Conservation (phyloP, 2,797 vertebrate genomes). For the Argya squamiceps region DNA sequence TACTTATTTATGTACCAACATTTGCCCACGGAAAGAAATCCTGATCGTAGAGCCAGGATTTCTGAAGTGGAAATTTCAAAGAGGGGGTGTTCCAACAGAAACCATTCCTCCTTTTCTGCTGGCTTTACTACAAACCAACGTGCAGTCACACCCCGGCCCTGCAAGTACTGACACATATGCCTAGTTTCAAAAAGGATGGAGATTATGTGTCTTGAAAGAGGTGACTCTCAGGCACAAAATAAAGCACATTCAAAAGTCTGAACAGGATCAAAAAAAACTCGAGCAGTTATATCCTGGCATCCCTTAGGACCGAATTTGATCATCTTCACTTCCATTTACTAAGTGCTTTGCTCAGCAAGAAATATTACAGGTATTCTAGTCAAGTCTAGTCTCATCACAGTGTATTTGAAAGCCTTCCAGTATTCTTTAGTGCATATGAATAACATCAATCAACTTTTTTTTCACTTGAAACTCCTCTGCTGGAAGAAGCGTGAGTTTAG, state of each 20-base stretch:
- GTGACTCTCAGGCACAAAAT: neutral
- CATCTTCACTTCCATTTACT: constrained; percentile 17
- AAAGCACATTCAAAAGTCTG: neutral
- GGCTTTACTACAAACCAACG: constrained; percentile 25
- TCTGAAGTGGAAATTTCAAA: constrained; percentile 46
- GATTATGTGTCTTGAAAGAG: neutral
- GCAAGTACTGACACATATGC: constrained; percentile 7
- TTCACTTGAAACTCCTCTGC: neutral
- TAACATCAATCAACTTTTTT: constrained; percentile 36
- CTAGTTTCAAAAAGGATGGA: constrained; percentile 11
- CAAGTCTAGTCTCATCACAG: neutral
- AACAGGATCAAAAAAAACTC: constrained; percentile 15
- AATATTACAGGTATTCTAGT: constrained; percentile 1
- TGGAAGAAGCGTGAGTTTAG: neutral
- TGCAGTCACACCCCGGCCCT: neutral
- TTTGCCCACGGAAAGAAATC: neutral
- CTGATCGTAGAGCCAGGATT: neutral
- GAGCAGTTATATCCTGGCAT: neutral
- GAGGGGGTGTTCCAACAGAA: neutral
- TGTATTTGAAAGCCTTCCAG: constrained; percentile 48
- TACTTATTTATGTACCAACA: neutral
- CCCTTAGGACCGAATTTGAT: constrained; percentile 25
- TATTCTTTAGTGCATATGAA: neutral
- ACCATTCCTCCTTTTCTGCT: neutral
- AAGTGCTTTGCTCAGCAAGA: constrained; percentile 36